phyloP scores from a whole-genome alignment of 2,797 vertebrate species.

The Acipenser oxyrinchus region DNA sequence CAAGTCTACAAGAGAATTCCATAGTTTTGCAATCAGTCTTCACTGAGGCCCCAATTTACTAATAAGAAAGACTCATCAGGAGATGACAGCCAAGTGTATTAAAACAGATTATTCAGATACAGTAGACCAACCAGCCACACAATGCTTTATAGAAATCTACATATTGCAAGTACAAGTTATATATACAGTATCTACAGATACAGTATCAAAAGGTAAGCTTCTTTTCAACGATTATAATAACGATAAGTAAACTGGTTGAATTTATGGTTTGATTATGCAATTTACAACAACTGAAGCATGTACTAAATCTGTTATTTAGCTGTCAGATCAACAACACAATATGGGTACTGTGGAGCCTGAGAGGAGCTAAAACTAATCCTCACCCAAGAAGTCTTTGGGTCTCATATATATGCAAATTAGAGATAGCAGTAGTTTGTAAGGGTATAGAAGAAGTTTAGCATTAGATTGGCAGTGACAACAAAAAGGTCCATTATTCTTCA shows the following conservation, averaged over 20 bases:
- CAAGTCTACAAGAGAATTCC: no score
- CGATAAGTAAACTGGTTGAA: not conserved
- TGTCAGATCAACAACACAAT: not conserved
- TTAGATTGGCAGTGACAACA: not conserved
- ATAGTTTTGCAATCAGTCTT: not conserved
- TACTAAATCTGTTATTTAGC: not conserved
- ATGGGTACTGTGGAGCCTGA: not conserved
- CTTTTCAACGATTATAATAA: not conserved
- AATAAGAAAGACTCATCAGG: not conserved
- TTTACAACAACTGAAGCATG: not conserved
- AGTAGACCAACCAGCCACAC: not conserved
- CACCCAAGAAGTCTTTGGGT: not conserved
- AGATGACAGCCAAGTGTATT: not conserved
- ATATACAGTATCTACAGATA: not conserved
- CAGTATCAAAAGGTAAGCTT: not conserved
- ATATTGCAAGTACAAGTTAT: not conserved
- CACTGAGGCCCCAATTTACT: not conserved
- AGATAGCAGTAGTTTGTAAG: slow-evolving; percentile 4
- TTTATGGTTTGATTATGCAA: not conserved
- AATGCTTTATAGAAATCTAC: not conserved
- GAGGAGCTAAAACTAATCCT: slow-evolving; percentile 3
- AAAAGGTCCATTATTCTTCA: not conserved
- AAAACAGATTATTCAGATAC: not conserved
- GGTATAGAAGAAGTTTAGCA: not conserved
- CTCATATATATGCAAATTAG: slow-evolving; percentile 4